A percentile compares a stretch with the other conserved stretches of the same genome.
Evolutionary conservation across 2,113 vertebrate genomes (phyloP).

Genomic region (Megaceryle maxima): DNA sequence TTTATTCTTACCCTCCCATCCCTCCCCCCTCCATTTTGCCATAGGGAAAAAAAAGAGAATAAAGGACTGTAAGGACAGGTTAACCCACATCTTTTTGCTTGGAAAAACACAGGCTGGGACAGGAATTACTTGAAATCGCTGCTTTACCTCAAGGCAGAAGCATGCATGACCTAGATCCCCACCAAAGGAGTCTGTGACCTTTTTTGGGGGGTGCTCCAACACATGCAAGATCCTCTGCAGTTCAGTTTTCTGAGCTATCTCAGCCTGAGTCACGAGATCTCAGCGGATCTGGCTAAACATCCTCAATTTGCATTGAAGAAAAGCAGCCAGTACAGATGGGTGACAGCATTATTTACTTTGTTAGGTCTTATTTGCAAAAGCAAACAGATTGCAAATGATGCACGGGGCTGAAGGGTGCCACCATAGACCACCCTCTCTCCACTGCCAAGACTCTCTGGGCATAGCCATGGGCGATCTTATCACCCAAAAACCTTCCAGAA

Average conservation of each 20-base stretch:
- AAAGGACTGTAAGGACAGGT: background rate
- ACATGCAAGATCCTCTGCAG: background rate
- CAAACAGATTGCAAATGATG: background rate
- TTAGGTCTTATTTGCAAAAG: background rate
- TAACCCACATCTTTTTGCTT: background rate
- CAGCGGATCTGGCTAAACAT: background rate
- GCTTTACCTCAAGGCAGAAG: background rate
- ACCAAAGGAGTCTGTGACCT: background rate
- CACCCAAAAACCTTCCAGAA: background rate
- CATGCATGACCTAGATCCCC: background rate
- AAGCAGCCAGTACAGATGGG: background rate
- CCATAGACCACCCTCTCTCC: background rate
- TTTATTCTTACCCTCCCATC: background rate
- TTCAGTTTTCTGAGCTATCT: background rate
- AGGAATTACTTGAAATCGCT: background rate
- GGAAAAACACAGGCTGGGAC: background rate
- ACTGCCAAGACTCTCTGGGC: accelerated
- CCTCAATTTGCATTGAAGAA: background rate
- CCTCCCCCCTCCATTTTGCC: background rate
- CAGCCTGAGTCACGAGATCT: background rate
- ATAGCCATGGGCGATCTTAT: background rate
- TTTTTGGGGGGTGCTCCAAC: background rate
- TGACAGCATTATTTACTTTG: background rate
- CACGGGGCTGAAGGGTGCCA: accelerated
- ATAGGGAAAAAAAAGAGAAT: background rate